Conservation (phyloP, 2,888 invertebrate genomes). For the Nezara viridula region DNA sequence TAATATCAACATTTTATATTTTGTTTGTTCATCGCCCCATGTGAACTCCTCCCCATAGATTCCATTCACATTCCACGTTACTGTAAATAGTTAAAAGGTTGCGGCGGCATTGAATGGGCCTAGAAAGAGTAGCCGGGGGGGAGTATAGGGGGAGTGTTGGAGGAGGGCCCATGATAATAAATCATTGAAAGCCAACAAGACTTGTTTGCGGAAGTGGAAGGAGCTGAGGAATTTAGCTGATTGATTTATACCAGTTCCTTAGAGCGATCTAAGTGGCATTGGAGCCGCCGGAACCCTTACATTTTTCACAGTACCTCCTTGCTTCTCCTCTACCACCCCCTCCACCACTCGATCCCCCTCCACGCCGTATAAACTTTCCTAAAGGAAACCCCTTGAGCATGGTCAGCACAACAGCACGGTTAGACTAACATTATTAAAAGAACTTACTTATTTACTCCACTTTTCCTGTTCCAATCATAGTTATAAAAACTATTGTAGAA, state of each 20-base stretch:
- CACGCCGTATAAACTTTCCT: background rate
- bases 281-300: conserved; percentile 39
- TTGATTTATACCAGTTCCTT: conserved; percentile 54
- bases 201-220: conserved; percentile 55
- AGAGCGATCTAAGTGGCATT: conserved; percentile 53
- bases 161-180: conserved; percentile 35
- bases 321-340: background rate
- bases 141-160: background rate
- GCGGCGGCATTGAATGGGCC: background rate
- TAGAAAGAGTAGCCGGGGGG: too few species aligned
- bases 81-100: conserved; percentile 1
- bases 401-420: conserved; percentile 22
- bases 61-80: background rate
- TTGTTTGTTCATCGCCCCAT: background rate
- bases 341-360: background rate
- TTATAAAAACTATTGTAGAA: background rate
- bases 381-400: conserved; percentile 24
- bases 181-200: conserved; percentile 53
- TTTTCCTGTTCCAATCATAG: background rate
- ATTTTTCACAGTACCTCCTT: conserved; percentile 14
- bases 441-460: conserved; percentile 12
- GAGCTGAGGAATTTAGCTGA: conserved; percentile 47
- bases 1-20: background rate
- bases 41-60: background rate
- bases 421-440: background rate